Evolutionary conservation across 2,113 vertebrate genomes (phyloP).

Genomic region (Bubo scandiacus): DNA sequence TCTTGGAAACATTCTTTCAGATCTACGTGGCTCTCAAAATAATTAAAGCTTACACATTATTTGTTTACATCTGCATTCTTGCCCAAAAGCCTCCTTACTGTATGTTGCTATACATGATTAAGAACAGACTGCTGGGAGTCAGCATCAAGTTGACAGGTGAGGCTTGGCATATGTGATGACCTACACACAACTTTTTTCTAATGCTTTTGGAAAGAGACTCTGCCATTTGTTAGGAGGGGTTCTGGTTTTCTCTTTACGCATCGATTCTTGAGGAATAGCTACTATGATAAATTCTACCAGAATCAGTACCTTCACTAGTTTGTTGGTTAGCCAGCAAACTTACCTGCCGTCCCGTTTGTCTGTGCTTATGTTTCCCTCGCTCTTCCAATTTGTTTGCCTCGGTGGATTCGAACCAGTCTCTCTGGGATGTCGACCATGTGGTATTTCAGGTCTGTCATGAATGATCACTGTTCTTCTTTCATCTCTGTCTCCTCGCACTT

Average conservation of each 20-base stretch:
- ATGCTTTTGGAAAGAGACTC: background rate
- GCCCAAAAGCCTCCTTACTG: background rate
- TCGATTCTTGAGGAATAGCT: background rate
- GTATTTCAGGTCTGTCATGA: slow-evolving; percentile 82
- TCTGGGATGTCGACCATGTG: slow-evolving; percentile 83
- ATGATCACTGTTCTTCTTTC: slow-evolving; percentile 88
- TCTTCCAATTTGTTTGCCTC: slow-evolving; percentile 84
- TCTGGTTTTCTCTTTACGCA: background rate
- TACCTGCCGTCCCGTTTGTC: slow-evolving; percentile 92
- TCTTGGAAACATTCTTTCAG: background rate
- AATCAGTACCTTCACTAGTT: background rate
- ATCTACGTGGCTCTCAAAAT: background rate
- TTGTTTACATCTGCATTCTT: background rate
- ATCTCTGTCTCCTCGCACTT: slow-evolving; percentile 85
- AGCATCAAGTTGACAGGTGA: background rate
- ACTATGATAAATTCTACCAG: background rate
- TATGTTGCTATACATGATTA: background rate
- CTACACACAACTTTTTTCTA: background rate
- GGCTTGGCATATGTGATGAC: background rate
- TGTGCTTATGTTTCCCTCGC: slow-evolving; percentile 77
- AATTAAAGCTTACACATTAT: background rate
- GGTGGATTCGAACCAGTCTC: slow-evolving; percentile 80
- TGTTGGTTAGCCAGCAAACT: background rate
- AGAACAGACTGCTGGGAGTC: background rate
- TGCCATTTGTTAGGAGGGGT: background rate